phyloP scores from a whole-genome alignment of 2,888 invertebrate species.

The Leucophenga maculata region DNA sequence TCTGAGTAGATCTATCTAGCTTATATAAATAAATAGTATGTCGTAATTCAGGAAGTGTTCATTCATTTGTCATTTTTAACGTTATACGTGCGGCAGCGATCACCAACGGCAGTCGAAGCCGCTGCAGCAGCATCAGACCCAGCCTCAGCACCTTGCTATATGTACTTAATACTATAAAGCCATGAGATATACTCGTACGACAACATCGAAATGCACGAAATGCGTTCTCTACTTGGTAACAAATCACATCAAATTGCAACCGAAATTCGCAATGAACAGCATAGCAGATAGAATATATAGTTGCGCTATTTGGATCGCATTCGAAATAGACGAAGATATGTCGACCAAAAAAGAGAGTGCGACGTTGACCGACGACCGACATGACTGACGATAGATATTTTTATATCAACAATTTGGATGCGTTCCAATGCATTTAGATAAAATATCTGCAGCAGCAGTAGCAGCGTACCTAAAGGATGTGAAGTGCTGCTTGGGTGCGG shows the following conservation, averaged over 20 bases:
- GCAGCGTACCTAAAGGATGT: background rate
- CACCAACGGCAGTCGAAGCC: too few species aligned
- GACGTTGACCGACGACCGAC: constrained; percentile 50
- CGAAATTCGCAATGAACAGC: background rate
- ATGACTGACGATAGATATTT: constrained; percentile 66
- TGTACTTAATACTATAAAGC: constrained; percentile 34
- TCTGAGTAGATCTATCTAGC: constrained; percentile 9
- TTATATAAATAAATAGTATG: constrained; percentile 35
- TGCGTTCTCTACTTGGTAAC: constrained; percentile 18
- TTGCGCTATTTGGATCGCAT: too few species aligned
- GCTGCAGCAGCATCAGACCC: too few species aligned
- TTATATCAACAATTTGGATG: constrained; percentile 70
- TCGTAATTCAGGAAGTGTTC: constrained; percentile 61
- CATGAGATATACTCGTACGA: background rate
- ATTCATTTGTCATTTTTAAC: constrained; percentile 55
- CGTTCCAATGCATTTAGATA: constrained; percentile 70
- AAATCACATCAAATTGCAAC: background rate
- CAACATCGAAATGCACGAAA: background rate
- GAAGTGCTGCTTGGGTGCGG: background rate
- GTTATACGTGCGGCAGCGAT: constrained; percentile 38
- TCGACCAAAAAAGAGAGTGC: constrained; percentile 35
- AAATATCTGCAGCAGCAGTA: constrained; percentile 19
- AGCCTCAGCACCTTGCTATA: constrained; percentile 20
- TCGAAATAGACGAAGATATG: background rate
- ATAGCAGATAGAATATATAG: background rate